These are phyloP conservation scores for Puntigrus tetrazona DNA, from an alignment of 2,113 vertebrate genomes.

Conservation along the genomic window DNA sequence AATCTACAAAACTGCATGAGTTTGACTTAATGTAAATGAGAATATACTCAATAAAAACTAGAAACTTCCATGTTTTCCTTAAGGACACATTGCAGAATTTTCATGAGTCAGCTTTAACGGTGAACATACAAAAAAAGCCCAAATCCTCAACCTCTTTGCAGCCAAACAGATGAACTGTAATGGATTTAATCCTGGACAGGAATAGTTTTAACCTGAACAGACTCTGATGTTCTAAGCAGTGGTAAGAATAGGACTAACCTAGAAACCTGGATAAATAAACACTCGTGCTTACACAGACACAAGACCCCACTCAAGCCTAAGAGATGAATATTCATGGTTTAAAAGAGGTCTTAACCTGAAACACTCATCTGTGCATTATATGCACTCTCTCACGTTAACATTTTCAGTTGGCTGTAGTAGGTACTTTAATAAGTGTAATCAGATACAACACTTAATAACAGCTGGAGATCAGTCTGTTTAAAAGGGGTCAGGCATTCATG, in stretches of 20 bases:
- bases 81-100: not conserved
- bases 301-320: not conserved
- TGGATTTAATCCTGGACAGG: slow-evolving; percentile 31
- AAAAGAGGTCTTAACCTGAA: not conserved
- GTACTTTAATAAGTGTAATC: not conserved
- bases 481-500: not conserved
- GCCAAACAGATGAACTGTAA: slow-evolving; percentile 19
- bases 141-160: not conserved
- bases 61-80: not conserved
- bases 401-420: not conserved
- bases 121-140: not conserved
- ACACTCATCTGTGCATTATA: not conserved
- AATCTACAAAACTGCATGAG: not conserved
- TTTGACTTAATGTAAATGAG: not conserved
- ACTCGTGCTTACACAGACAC: not conserved
- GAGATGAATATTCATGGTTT: slow-evolving; percentile 8
- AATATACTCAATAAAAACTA: not conserved
- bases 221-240: slow-evolving; percentile 33
- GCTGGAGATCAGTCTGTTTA: not conserved
- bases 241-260: slow-evolving; percentile 38
- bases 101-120: not conserved
- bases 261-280: slow-evolving; percentile 38
- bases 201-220: slow-evolving; percentile 46
- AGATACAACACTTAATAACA: not conserved
- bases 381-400: not conserved